Base-by-base conservation (phyloP, 2,888 invertebrate genomes). In the Calameuta idolon region DNA sequence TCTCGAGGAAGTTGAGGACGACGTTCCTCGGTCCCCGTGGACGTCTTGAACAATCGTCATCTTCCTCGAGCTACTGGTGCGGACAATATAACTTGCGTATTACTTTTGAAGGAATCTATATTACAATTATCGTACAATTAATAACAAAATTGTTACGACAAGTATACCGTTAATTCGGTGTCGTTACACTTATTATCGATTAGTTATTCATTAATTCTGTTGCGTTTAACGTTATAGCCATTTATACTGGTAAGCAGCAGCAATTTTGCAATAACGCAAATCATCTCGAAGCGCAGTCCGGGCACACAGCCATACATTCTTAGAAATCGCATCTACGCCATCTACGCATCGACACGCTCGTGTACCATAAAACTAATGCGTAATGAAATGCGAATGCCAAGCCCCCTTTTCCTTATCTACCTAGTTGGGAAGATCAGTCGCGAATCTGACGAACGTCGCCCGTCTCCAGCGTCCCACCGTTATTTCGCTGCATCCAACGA, bases 121-220 rank as follows among this genome's bases (percentile, higher is more conserved):
- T 85, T 85, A 87, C 83, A 85, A 82, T 79, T 84, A 85, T 83
- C 77, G 77, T 85, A 84, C 83, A 85, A 82, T 86, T 78, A 79
- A 85, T 87, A 83, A 85, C 81, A 83, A 86, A 84, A 83, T 77
- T 83, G 75, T 76, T 75, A 75, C 76, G 79, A 82, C 73, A 79
- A 81, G 80, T 79, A 75, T 74, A 80, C 73, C 78, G 79, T 81
- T 69, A 69, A 71, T 83, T 81, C 75, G 73, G 74, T 80, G 77
- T 78, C 76, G 68, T 78, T 34, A 78, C 78, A 78, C 68, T 73
- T 73, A 78, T 78, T 76, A 78, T 76, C 73, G 12, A 73, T 78
- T 71, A 76, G 35, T 55, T n/a, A 34, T 34, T 75, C 68, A 31
- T 31, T 37, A 68, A 55, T 69, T 76, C 74, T 68, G 40, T 73